Percentiles rank a stretch among this genome's conserved stretches.
Evolutionary conservation across 2,797 vertebrate species (phyloP).

Genomic region (Lepidocolaptes lacrymiger): DNA sequence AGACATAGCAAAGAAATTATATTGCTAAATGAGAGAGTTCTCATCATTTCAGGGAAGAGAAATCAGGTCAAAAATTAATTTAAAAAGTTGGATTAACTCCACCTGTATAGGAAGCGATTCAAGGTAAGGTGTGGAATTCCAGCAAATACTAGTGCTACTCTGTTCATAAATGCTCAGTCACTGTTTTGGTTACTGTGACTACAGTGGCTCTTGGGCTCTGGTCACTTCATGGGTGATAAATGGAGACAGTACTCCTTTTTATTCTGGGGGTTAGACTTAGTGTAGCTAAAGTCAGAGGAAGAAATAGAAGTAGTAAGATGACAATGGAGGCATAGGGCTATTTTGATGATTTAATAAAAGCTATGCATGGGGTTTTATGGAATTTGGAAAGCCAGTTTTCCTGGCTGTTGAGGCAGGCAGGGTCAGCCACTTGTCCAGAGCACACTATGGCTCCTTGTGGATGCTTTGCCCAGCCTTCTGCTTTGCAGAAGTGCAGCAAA

Average conservation of each 20-base stretch:
- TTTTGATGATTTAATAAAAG: not conserved
- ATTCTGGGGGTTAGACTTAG: not conserved
- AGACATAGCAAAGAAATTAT: not conserved
- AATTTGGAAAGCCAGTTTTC: not conserved
- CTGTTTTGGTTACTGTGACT: fast-evolving
- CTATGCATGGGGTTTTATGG: fast-evolving
- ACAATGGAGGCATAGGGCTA: not conserved
- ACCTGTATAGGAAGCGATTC: not conserved
- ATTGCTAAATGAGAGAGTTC: not conserved
- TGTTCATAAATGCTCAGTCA: not conserved
- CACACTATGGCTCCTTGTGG: not conserved
- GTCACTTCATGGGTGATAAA: not conserved
- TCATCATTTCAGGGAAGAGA: not conserved
- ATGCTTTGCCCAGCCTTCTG: fast-evolving
- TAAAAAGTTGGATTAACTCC: not conserved
- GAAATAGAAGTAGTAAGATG: not conserved
- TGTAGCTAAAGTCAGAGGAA: not conserved
- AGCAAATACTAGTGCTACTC: not conserved
- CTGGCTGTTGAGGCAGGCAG: not conserved
- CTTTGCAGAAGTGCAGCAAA: not conserved
- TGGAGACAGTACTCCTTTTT: not conserved
- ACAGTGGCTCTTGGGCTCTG: not conserved
- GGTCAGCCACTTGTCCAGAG: not conserved
- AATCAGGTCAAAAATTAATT: slow-evolving; percentile 8
- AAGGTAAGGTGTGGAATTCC: not conserved